Conservation (phyloP, 1,140 invertebrate species). For the Drosophila arizonae region DNA sequence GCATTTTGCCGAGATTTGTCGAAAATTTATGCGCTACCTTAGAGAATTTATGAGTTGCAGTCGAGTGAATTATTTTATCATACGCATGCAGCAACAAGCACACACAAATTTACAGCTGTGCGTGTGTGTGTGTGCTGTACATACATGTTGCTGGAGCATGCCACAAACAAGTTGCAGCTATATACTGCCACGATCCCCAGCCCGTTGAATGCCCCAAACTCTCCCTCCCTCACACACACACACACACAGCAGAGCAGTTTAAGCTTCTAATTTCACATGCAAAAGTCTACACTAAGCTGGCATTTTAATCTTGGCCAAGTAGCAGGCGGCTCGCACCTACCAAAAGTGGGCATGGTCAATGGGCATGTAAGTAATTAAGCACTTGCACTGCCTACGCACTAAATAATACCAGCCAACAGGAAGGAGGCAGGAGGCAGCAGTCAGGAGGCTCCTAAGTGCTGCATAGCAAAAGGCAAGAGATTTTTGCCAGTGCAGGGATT, state of each 20-base stretch:
- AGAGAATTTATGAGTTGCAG: conserved; percentile 80
- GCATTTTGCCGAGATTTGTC: conserved; percentile 79
- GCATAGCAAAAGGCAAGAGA: conserved; percentile 41
- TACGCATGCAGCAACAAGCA: conserved; percentile 76
- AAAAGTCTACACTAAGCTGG: conserved; percentile 78
- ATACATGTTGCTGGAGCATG: conserved; percentile 45
- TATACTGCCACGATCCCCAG: not conserved
- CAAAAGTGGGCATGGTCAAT: conserved; percentile 45
- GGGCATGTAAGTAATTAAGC: conserved; percentile 75
- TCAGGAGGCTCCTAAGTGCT: conserved; percentile 7
- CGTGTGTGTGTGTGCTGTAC: conserved; percentile 33
- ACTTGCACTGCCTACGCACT: conserved; percentile 70
- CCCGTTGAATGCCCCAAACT: not conserved
- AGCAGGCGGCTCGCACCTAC: conserved; percentile 23
- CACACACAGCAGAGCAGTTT: conserved; percentile 53
- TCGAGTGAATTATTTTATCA: conserved; percentile 82
- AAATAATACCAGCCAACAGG: conserved; percentile 60
- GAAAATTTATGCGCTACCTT: conserved; percentile 81
- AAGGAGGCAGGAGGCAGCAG: not conserved
- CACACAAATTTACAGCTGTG: conserved; percentile 27
- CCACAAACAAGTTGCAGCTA: conserved; percentile 70
- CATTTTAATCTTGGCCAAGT: conserved; percentile 77
- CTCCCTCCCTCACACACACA: not conserved
- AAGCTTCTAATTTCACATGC: conserved; percentile 81
- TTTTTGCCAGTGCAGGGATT: conserved; percentile 45